A percentile compares a stretch with the other conserved stretches of the same genome.
Conservation (phyloP, 1,140 invertebrate species). For the Daktulosphaira vitifoliae region DNA sequence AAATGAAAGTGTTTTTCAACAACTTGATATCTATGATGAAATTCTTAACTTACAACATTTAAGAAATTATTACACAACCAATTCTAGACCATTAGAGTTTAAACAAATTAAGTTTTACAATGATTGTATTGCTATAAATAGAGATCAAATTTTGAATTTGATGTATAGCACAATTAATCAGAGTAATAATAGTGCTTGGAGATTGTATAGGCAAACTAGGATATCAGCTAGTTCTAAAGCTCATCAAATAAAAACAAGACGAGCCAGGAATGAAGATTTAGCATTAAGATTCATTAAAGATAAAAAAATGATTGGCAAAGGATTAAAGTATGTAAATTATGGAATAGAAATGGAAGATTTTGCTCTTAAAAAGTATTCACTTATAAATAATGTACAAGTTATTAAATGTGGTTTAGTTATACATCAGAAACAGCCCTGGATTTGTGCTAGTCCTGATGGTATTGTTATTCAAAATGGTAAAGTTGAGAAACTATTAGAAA, state of each 20-base stretch:
- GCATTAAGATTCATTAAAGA: conserved; percentile 8
- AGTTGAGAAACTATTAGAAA: conserved; percentile 16
- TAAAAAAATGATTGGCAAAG: conserved; percentile 13
- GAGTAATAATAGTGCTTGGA: conserved; percentile 9
- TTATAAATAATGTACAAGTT: background rate
- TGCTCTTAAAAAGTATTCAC: conserved; percentile 15
- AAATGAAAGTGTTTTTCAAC: conserved; percentile 15
- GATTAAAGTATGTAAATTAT: conserved; percentile 26
- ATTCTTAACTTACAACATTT: background rate
- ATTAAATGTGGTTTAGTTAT: conserved; percentile 25
- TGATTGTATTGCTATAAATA: background rate
- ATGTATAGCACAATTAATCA: conserved; percentile 16
- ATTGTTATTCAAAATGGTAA: background rate
- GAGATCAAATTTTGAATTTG: conserved; percentile 10
- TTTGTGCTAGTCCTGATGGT: conserved; percentile 28
- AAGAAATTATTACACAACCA: background rate
- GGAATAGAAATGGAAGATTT: conserved; percentile 24
- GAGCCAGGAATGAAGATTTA: background rate
- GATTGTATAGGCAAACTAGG: conserved; percentile 7
- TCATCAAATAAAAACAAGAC: conserved; percentile 18
- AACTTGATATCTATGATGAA: conserved; percentile 11
- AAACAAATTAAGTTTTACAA: conserved; percentile 12
- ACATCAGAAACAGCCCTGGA: conserved; percentile 27
- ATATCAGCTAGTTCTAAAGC: conserved; percentile 25
- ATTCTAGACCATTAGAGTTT: background rate